Percentiles rank a stretch among this genome's conserved stretches.
Conservation (phyloP, 2,888 invertebrate genomes). For the Herminia tarsipennalis region DNA sequence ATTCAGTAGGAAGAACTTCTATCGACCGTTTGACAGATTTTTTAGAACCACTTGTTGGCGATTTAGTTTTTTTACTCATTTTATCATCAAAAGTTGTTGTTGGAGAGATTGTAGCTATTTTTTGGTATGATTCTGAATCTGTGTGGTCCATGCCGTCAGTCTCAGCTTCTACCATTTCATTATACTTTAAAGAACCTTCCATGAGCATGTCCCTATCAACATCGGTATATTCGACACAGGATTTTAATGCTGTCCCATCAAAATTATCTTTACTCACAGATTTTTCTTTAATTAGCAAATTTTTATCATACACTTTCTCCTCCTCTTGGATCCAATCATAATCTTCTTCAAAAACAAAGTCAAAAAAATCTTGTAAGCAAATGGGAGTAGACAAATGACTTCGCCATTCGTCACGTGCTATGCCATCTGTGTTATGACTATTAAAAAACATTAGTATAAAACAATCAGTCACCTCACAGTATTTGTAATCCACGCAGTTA, state of each 20-base stretch:
- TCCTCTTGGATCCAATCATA: constrained; percentile 78
- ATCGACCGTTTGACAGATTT: constrained; percentile 46
- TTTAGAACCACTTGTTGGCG: constrained; percentile 43
- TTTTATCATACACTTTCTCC: constrained; percentile 68
- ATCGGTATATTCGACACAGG: constrained; percentile 64
- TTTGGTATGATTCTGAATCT: constrained; percentile 43
- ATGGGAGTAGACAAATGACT: constrained; percentile 78
- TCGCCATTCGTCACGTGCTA: constrained; percentile 75
- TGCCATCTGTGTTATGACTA: constrained; percentile 69
- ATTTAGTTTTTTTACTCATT: constrained; percentile 59
- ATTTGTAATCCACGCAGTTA: constrained; percentile 78
- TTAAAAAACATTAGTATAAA: constrained; percentile 76
- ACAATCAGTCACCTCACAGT: constrained; percentile 76
- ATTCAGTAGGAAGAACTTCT: constrained; percentile 15
- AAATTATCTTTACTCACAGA: constrained; percentile 55
- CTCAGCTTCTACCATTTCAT: constrained; percentile 53
- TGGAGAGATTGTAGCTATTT: constrained; percentile 43
- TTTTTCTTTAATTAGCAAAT: constrained; percentile 45
- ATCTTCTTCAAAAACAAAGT: constrained; percentile 79
- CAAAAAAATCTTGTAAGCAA: constrained; percentile 83
- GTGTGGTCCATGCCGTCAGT: constrained; percentile 32
- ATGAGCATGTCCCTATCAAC: constrained; percentile 69
- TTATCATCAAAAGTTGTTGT: constrained; percentile 52
- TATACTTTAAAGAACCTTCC: constrained; percentile 75
- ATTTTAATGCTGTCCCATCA: constrained; percentile 50